These are phyloP conservation scores for Hippotragus niger DNA, from an alignment of 2,113 vertebrate genomes.

Conservation along the genomic window DNA sequence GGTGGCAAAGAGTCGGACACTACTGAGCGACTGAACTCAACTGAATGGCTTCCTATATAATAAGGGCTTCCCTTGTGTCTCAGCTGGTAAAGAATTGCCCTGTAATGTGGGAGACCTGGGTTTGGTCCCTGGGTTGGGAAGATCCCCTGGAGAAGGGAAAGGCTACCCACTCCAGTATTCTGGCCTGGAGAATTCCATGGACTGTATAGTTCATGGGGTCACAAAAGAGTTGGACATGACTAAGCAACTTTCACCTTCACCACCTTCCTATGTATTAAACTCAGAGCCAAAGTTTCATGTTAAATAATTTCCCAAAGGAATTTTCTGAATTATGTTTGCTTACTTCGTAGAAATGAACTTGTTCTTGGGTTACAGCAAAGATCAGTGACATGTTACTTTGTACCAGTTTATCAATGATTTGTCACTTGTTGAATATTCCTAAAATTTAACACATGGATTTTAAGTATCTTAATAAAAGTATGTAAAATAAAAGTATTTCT, in stretches of 20 bases:
- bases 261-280: background rate
- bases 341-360: constrained; percentile 91
- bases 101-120: background rate
- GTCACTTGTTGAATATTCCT: constrained; percentile 98
- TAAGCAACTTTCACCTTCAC: background rate
- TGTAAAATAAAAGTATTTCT: background rate
- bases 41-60: background rate
- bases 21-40: too few species aligned
- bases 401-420: constrained; percentile 94
- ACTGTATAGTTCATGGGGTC: background rate
- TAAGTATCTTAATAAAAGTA: constrained; percentile 6
- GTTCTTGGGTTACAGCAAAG: constrained; percentile 92
- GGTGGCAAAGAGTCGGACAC: too few species aligned
- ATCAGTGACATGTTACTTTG: constrained; percentile 96
- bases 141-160: background rate
- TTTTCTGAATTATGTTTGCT: constrained; percentile 43
- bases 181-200: background rate
- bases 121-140: background rate
- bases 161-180: background rate
- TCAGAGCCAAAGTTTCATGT: constrained; percentile 11
- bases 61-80: background rate
- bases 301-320: background rate
- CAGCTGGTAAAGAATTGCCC: background rate
- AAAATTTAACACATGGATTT: constrained; percentile 66
- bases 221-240: background rate